Conservation (phyloP, 2,113 vertebrate genomes). For the Zosterops japonicus region DNA sequence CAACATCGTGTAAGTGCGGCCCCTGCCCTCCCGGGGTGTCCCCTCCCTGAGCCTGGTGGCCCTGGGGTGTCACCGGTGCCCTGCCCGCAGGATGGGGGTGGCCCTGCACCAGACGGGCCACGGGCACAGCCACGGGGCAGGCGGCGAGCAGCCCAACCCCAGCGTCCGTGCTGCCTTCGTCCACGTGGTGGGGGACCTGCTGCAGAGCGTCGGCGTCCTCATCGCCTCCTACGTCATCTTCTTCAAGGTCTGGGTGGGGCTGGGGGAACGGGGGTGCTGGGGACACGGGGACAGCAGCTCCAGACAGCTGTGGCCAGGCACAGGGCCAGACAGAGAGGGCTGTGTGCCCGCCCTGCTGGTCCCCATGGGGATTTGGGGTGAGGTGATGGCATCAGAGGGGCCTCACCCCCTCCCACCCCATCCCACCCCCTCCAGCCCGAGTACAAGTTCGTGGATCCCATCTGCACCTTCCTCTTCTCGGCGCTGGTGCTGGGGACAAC, state of each 20-base stretch:
- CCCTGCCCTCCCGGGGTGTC: accelerated
- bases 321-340: accelerated
- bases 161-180: slow-evolving; percentile 89
- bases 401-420: background rate
- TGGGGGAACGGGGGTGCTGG: background rate
- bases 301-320: background rate
- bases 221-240: slow-evolving; percentile 85
- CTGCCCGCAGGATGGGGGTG: slow-evolving; percentile 81
- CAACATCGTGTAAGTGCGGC: slow-evolving; percentile 81
- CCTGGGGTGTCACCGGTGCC: accelerated
- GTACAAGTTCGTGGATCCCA: slow-evolving; percentile 87
- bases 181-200: slow-evolving; percentile 87
- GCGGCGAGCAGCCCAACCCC: slow-evolving; percentile 61
- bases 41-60: accelerated
- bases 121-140: slow-evolving; percentile 41
- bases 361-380: background rate
- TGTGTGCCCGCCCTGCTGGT: accelerated
- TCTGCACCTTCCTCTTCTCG: slow-evolving; percentile 93
- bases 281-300: accelerated
- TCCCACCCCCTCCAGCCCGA: slow-evolving; percentile 75
- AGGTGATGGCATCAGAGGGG: accelerated
- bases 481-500: slow-evolving; percentile 86
- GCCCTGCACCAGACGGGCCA: slow-evolving; percentile 86
- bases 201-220: slow-evolving; percentile 87
- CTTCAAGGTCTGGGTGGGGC: slow-evolving; percentile 75